Base-by-base conservation (phyloP, 1,140 invertebrate species). In the Vanessa tameamea region DNA sequence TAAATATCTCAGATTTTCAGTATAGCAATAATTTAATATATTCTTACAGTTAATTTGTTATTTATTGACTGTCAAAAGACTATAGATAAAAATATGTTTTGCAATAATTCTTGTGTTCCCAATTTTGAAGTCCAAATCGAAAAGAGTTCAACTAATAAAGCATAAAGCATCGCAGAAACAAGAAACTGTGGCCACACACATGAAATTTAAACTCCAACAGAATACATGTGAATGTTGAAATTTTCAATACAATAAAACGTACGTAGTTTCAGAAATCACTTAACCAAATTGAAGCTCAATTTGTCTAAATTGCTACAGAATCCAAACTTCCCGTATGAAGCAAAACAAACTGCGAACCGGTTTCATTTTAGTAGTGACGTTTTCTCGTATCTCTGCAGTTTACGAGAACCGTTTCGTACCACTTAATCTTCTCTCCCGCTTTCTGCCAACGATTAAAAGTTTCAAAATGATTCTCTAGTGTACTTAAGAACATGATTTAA, bases 401-500 rank as follows among this genome's bases (percentile, higher is more conserved):
- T 64, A 50, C 31, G 26, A 64, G 69, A 64, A 26, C 16, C 59
- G 50, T 69, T 69, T 55, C 57, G 12, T 53, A 69, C 16, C 61
- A 64, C 70, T 72, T 72, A 72, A 73, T 73, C 65, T 73, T 70
- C 68, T 50, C 26, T 55, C 47, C 23, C 16, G 65, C 59, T 68
- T 48, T 76, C 50, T 72, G 64, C 48, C 48, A 72, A 23, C 65
- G 74, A 72, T 76, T 76, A 76, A 75, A 72, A 76, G 26, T 75
- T 75, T 71, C 69, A 37, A 72, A 76, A 76, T 76, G 74, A 76
- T 68, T 64, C 69, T 72, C 73, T 9, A 70, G 68, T 63, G 69
- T 57, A 23, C 69, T 76, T 67, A 66, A 63, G 69, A 76, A 66
- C 72, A 73, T 76, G 68, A 76, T 76, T 76, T 76, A 76, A 72